A percentile compares a stretch with the other conserved stretches of the same genome.
These are phyloP conservation scores for Polyodon spathula DNA, from an alignment of 2,113 vertebrate species.

Conservation along the genomic window DNA sequence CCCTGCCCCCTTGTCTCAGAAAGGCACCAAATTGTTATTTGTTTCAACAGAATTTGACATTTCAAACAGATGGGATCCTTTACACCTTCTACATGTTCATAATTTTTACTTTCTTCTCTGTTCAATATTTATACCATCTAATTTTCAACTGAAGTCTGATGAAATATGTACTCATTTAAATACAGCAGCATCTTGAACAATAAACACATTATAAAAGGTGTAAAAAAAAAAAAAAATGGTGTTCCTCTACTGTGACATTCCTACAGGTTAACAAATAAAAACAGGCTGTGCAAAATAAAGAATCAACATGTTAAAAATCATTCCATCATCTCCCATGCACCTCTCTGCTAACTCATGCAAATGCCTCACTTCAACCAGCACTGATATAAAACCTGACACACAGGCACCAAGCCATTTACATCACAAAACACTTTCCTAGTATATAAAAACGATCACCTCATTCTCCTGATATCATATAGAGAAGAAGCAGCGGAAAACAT, in stretches of 20 bases:
- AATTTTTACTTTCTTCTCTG: too few relatives aligned
- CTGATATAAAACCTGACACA: constrained; percentile 35
- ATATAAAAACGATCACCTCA: constrained; percentile 77
- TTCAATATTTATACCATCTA: too few relatives aligned
- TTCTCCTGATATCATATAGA: constrained; percentile 74
- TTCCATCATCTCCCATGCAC: not conserved
- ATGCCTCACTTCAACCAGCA: constrained; percentile 44
- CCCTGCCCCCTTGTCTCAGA: too few relatives aligned
- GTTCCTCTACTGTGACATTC: constrained; percentile 15
- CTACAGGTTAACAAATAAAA: not conserved
- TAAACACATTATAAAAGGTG: not conserved
- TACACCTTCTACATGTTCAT: too few relatives aligned
- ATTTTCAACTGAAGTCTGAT: too few relatives aligned
- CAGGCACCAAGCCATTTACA: constrained; percentile 31
- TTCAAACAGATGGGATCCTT: too few relatives aligned
- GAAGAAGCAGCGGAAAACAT: constrained; percentile 34
- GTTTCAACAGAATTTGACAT: too few relatives aligned
- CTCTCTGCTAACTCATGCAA: constrained; percentile 17
- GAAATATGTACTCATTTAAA: too few relatives aligned
- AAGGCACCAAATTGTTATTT: too few relatives aligned
- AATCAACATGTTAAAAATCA: not conserved
- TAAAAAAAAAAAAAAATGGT: not conserved
- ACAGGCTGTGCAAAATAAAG: not conserved
- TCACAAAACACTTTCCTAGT: constrained; percentile 24
- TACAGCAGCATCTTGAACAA: too few relatives aligned